Evolutionary conservation across 2,888 invertebrate genomes (phyloP).

Genomic region (Dorcus parallelipipedus): DNA sequence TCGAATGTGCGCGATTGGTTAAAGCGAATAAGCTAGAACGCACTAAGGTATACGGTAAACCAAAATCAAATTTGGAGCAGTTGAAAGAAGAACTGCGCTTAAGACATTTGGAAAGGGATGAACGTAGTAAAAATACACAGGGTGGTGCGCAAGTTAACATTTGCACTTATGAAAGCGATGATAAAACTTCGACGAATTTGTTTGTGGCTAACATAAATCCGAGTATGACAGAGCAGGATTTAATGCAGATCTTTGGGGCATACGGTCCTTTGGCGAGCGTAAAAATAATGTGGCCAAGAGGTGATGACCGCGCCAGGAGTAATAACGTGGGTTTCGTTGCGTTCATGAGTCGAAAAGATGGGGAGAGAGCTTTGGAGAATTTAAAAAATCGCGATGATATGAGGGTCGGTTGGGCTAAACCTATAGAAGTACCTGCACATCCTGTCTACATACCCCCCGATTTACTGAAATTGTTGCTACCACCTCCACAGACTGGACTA

Average conservation of each 20-base stretch:
- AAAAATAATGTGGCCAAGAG: constrained; percentile 99
- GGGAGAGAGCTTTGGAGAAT: constrained; percentile 81
- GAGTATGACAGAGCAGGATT: constrained; percentile 88
- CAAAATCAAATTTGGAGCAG: constrained; percentile 92
- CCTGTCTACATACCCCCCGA: constrained; percentile 95
- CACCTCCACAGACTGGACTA: constrained; percentile 86
- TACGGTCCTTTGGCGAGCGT: constrained; percentile 97
- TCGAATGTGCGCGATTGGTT: constrained; percentile 63
- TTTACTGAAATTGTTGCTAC: constrained; percentile 72
- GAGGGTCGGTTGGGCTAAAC: constrained; percentile 97
- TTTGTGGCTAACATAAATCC: constrained; percentile 95
- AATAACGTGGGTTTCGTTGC: constrained; percentile 98
- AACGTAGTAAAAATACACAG: constrained; percentile 73
- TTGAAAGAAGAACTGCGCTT: constrained; percentile 96
- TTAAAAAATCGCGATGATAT: constrained; percentile 87
- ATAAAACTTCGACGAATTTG: constrained; percentile 94
- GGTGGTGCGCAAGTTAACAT: constrained; percentile 32
- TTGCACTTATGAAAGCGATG: constrained; percentile 68
- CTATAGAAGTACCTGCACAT: constrained; percentile 89
- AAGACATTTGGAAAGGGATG: constrained; percentile 91
- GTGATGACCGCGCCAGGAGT: constrained; percentile 87
- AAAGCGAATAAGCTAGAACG: constrained; percentile 58
- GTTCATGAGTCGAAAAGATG: constrained; percentile 97
- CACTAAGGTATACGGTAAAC: constrained; percentile 76
- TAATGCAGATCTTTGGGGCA: constrained; percentile 95